Evolutionary conservation across 2,797 vertebrate species (phyloP).

Genomic region (Sebastes iracundus): DNA sequence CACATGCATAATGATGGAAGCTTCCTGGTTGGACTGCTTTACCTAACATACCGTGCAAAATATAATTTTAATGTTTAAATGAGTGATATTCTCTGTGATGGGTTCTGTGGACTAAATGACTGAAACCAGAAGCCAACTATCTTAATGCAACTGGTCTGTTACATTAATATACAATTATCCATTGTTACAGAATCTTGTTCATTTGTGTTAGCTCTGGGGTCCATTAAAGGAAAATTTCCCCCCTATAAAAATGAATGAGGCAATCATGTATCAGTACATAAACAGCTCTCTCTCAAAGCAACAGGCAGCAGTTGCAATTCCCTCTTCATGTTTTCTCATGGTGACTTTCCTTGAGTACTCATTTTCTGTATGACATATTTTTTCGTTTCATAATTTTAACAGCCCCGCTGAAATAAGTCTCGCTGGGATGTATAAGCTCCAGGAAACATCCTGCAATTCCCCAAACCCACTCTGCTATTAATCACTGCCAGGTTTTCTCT

Average conservation of each 20-base stretch:
- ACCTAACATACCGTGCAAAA: neutral
- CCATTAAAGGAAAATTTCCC: slow-evolving; percentile 3
- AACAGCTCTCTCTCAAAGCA: slow-evolving; percentile 1
- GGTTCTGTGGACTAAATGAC: neutral
- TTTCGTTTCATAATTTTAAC: slow-evolving; percentile 7
- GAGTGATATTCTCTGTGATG: neutral
- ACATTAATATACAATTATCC: neutral
- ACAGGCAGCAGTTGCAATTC: neutral
- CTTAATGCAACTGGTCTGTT: slow-evolving; percentile 31
- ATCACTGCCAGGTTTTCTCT: slow-evolving; percentile 8
- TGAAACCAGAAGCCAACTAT: neutral
- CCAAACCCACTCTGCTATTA: slow-evolving; percentile 4
- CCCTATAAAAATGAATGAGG: slow-evolving; percentile 2
- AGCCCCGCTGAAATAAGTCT: slow-evolving; percentile 23
- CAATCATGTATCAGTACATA: neutral
- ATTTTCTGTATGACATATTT: slow-evolving; percentile 21
- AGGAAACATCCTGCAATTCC: slow-evolving; percentile 20
- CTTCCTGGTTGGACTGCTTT: slow-evolving; percentile 4
- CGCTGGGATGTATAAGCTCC: slow-evolving; percentile 20
- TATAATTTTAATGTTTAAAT: neutral
- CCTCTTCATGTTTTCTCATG: neutral
- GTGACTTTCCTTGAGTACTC: neutral
- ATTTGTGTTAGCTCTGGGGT: slow-evolving; percentile 43
- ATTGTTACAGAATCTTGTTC: slow-evolving; percentile 16
- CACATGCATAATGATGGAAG: slow-evolving; percentile 17